Evolutionary conservation across 2,113 vertebrate genomes (phyloP).

Genomic region (Cnemophilus loriae): DNA sequence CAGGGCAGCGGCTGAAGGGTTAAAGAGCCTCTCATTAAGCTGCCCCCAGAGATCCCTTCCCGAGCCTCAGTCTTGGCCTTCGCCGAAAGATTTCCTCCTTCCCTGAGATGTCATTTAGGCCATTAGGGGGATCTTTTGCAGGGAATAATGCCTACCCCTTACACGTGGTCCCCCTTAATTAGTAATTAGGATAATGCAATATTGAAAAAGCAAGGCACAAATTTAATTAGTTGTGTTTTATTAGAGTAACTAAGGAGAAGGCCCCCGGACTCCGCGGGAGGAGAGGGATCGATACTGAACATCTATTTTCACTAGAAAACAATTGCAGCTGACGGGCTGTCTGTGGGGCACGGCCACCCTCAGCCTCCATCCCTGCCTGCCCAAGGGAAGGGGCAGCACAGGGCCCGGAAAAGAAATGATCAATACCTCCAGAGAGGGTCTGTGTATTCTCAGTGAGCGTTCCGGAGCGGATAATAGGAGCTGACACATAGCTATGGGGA

Average conservation of each 20-base stretch:
- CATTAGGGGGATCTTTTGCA: slow-evolving; percentile 27
- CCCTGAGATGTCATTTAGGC: neutral
- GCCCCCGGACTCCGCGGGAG: neutral
- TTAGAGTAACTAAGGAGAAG: slow-evolving; percentile 55
- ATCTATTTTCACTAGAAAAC: slow-evolving; percentile 60
- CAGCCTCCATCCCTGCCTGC: neutral
- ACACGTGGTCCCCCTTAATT: slow-evolving; percentile 4
- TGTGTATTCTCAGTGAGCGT: neutral
- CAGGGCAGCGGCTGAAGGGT: neutral
- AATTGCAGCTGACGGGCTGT: neutral
- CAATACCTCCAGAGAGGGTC: neutral
- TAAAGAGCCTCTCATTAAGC: neutral
- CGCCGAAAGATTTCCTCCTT: slow-evolving; percentile 45
- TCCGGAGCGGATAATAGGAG: neutral
- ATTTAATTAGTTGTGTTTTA: slow-evolving; percentile 49
- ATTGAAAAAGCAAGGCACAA: slow-evolving; percentile 10
- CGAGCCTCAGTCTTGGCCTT: neutral
- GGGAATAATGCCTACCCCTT: neutral
- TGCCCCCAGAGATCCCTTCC: neutral
- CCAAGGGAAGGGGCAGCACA: neutral
- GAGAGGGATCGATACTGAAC: slow-evolving; percentile 21
- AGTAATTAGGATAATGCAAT: slow-evolving; percentile 14
- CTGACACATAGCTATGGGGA: slow-evolving; percentile 46
- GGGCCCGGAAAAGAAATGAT: slow-evolving; percentile 19
- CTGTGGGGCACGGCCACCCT: neutral